Evolutionary conservation across 2,888 invertebrate genomes (phyloP).

Genomic region (Glyphotaelius pellucidus): DNA sequence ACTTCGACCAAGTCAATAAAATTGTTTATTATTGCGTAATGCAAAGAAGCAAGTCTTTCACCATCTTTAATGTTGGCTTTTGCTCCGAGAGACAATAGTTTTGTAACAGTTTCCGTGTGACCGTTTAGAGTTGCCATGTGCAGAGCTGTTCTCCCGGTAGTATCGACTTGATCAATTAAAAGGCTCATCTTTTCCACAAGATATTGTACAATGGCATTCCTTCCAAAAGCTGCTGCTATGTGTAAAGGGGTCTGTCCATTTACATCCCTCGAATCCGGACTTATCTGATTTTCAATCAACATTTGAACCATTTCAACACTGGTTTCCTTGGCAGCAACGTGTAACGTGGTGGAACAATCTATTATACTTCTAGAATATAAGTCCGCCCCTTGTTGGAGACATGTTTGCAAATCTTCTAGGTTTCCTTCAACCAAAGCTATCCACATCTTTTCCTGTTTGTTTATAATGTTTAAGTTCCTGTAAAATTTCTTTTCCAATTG

Average conservation of each 20-base stretch:
- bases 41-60: neutral
- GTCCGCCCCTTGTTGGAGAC: conserved; percentile 5
- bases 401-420: neutral
- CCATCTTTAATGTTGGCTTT: neutral
- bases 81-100: neutral
- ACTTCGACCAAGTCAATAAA: conserved; percentile 4
- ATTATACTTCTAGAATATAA: neutral
- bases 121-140: neutral
- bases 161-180: neutral
- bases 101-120: conserved; percentile 8
- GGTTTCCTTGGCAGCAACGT: neutral
- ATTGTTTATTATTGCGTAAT: conserved; percentile 1
- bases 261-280: neutral
- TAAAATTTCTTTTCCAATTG: conserved; percentile 28
- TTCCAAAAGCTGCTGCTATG: conserved; percentile 16
- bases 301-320: neutral
- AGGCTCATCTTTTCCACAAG: neutral
- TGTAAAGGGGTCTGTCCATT: conserved; percentile 12
- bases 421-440: conserved; percentile 4
- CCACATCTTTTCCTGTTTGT: neutral
- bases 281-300: neutral
- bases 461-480: neutral
- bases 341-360: neutral
- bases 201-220: neutral
- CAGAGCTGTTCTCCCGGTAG: neutral